A percentile compares a stretch with the other conserved stretches of the same genome.
Conservation (phyloP, 2,113 vertebrate species). For the Melanocharis versteri region DNA sequence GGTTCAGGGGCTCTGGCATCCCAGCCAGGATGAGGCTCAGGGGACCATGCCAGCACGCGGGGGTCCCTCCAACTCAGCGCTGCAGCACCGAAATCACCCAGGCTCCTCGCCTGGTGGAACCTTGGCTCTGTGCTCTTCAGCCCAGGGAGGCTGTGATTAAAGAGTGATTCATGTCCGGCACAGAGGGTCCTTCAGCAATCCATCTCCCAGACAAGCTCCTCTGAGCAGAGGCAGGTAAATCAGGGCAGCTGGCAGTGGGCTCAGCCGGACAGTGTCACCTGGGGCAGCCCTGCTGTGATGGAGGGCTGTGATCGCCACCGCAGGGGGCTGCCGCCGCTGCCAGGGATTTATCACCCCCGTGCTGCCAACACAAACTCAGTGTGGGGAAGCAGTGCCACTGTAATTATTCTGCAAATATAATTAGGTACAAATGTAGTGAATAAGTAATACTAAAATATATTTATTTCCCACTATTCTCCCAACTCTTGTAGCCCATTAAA, state of each 20-base stretch:
- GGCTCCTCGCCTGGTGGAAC: background rate
- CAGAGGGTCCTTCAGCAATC: slow-evolving; percentile 76
- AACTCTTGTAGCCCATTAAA: slow-evolving; percentile 57
- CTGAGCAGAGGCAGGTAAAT: slow-evolving; percentile 76
- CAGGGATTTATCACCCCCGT: slow-evolving; percentile 64
- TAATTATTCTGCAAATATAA: slow-evolving; percentile 69
- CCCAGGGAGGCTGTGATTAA: slow-evolving; percentile 79
- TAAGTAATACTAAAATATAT: slow-evolving; percentile 68
- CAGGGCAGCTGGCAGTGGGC: slow-evolving; percentile 70
- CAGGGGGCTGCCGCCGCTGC: slow-evolving; percentile 19
- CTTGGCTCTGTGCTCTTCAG: background rate
- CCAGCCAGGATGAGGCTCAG: fast-evolving
- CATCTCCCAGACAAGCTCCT: slow-evolving; percentile 76
- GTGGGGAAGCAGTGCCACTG: background rate
- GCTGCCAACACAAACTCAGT: slow-evolving; percentile 47
- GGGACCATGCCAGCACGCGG: fast-evolving
- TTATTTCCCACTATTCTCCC: slow-evolving; percentile 57
- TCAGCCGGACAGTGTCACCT: slow-evolving; percentile 71
- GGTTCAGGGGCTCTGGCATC: background rate
- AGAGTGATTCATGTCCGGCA: slow-evolving; percentile 81
- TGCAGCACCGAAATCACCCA: background rate
- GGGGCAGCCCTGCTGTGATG: slow-evolving; percentile 58
- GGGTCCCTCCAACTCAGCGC: fast-evolving
- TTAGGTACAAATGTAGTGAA: slow-evolving; percentile 68
- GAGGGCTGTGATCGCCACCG: slow-evolving; percentile 59